phyloP scores from a whole-genome alignment of 2,113 vertebrate genomes.

The Eublepharis macularius region DNA sequence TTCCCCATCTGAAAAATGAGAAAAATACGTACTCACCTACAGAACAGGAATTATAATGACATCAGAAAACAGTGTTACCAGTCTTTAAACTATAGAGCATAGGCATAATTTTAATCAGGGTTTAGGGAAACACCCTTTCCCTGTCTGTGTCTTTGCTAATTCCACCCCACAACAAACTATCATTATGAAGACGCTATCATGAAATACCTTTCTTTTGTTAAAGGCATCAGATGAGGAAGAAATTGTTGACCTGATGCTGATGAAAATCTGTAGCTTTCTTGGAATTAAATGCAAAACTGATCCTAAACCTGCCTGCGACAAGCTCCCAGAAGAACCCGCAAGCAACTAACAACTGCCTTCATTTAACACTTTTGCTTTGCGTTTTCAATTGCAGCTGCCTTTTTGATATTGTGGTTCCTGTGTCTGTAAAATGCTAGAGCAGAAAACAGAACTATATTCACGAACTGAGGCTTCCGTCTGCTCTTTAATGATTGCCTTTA shows the following conservation, averaged over 20 bases:
- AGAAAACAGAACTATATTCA: neutral
- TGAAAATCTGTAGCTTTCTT: conserved; percentile 87
- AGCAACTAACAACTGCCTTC: neutral
- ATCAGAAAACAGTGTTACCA: neutral
- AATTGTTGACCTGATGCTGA: conserved; percentile 89
- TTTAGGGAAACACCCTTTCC: too few species aligned
- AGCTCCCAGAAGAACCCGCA: neutral
- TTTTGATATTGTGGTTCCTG: neutral
- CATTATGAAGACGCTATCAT: accelerated
- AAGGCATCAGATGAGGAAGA: conserved; percentile 93
- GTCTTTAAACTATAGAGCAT: neutral
- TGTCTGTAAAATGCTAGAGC: accelerated
- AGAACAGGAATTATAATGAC: neutral
- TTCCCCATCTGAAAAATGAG: neutral
- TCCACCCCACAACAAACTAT: neutral
- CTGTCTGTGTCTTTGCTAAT: neutral
- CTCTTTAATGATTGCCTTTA: neutral
- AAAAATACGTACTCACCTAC: neutral
- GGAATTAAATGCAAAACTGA: conserved; percentile 84
- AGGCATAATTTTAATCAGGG: neutral
- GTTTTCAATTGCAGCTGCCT: accelerated
- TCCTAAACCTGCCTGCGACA: accelerated
- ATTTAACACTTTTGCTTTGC: too few species aligned
- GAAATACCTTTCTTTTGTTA: neutral
- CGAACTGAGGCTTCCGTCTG: accelerated